These are phyloP conservation scores for Chinchilla lanigera DNA, from an alignment of 2,113 vertebrate genomes.

Conservation along the genomic window DNA sequence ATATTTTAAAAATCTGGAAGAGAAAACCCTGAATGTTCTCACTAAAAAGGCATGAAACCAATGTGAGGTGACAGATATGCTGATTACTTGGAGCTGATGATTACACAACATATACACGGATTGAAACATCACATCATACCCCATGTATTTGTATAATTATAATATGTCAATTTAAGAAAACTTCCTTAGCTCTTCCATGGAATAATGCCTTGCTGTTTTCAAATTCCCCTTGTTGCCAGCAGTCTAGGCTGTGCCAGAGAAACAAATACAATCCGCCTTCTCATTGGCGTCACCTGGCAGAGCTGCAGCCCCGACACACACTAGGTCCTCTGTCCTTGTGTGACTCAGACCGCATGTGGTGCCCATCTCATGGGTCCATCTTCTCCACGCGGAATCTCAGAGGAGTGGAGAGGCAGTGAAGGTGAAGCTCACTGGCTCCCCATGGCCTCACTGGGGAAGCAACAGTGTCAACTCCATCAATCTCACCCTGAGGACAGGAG, in stretches of 20 bases:
- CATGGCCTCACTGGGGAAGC: accelerated
- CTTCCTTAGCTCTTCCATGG: background rate
- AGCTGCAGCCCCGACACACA: background rate
- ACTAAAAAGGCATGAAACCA: no score
- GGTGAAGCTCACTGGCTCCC: background rate
- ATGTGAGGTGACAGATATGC: background rate
- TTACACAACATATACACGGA: background rate
- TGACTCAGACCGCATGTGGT: no score
- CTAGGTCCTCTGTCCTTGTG: background rate
- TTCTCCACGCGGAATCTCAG: background rate
- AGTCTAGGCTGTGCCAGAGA: background rate
- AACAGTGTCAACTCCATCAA: no score
- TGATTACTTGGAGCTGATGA: background rate
- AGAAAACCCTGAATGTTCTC: background rate
- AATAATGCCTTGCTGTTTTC: background rate
- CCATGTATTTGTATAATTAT: no score
- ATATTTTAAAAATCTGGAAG: background rate
- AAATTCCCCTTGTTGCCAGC: background rate
- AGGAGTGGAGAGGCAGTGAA: background rate
- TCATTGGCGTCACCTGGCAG: background rate
- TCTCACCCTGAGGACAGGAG: background rate
- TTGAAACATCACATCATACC: no score
- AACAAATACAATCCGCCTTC: background rate
- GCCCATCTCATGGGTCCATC: background rate
- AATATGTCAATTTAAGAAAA: background rate